Evolutionary conservation across 2,113 vertebrate species (phyloP).

Genomic region (Phaetusa simplex): DNA sequence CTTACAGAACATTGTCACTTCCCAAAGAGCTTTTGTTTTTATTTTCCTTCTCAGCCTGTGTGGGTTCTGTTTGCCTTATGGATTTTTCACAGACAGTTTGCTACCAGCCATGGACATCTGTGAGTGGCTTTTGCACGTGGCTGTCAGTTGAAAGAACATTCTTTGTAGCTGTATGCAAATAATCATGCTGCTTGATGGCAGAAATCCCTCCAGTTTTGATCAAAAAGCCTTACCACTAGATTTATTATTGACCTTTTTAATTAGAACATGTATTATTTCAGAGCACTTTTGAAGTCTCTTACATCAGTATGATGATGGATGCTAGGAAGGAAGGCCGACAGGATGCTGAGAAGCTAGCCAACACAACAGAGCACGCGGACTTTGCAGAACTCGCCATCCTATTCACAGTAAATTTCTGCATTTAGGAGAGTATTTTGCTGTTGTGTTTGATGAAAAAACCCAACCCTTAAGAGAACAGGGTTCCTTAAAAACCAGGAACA

Average conservation of each 20-base stretch:
- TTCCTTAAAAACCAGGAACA: neutral
- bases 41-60: constrained; percentile 25
- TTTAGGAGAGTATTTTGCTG: neutral
- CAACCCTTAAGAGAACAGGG: neutral
- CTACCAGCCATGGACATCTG: constrained; percentile 2
- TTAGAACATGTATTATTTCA: neutral
- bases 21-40: constrained; percentile 30
- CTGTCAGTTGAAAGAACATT: neutral
- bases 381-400: neutral
- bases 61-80: constrained; percentile 14
- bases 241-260: neutral
- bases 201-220: neutral
- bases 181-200: neutral
- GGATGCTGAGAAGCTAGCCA: neutral
- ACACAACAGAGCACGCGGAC: neutral
- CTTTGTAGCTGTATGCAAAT: neutral
- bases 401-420: neutral
- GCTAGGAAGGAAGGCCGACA: neutral
- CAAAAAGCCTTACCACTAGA: neutral
- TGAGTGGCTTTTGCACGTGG: neutral
- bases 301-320: neutral
- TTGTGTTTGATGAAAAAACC: neutral
- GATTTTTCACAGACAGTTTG: constrained; percentile 15
- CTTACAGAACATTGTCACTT: constrained; percentile 33
- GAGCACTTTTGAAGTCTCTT: neutral